Percentiles rank a stretch among this genome's conserved stretches.
Conservation (phyloP, 2,797 vertebrate species). For the Poeciliopsis presidionis region DNA sequence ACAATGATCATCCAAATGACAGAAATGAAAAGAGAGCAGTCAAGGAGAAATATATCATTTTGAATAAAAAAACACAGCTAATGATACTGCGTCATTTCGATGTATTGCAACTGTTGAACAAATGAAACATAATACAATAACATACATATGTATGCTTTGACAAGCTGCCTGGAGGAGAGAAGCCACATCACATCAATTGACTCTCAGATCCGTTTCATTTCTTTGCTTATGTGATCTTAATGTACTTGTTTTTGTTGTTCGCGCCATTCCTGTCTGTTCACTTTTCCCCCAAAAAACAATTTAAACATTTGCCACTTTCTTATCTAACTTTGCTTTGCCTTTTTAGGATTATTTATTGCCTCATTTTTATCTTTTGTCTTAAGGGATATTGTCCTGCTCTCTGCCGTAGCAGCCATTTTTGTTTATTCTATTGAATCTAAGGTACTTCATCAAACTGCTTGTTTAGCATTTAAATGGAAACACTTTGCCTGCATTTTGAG, state of each 20-base stretch:
- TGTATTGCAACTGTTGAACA: constrained; percentile 12
- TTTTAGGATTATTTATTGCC: background rate
- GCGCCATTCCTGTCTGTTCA: background rate
- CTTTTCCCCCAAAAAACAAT: background rate
- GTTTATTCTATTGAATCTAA: background rate
- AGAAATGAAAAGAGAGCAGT: background rate
- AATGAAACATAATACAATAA: constrained; percentile 9
- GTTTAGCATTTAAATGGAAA: background rate
- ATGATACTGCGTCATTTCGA: background rate
- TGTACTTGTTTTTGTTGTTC: background rate
- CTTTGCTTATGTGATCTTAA: constrained; percentile 29
- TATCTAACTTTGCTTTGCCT: background rate
- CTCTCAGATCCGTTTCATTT: constrained; percentile 67
- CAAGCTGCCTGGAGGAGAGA: background rate
- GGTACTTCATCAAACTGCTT: background rate
- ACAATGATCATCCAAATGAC: background rate
- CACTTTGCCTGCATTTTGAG: background rate
- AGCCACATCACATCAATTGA: constrained; percentile 41
- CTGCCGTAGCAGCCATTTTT: background rate
- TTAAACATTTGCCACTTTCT: background rate
- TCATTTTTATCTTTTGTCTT: background rate
- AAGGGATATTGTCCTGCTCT: background rate
- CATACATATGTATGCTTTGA: constrained; percentile 12
- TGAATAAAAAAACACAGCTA: background rate
- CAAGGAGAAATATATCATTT: background rate